Conservation (phyloP, 1,140 invertebrate genomes). For the Bombus cullumanus region DNA sequence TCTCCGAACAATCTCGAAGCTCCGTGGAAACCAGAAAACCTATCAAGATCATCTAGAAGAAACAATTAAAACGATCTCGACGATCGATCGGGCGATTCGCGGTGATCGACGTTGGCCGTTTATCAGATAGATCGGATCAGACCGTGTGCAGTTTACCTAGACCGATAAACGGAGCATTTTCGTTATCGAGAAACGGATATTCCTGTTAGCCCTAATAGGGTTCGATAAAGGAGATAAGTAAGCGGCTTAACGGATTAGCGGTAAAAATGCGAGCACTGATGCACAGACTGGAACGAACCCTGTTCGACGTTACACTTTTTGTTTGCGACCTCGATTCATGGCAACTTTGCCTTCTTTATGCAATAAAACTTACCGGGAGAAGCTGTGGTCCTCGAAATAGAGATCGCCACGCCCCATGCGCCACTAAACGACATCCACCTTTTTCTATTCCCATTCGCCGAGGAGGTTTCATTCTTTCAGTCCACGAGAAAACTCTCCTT, state of each 20-base stretch:
- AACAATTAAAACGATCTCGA: slow-evolving; percentile 14
- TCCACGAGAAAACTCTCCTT: slow-evolving; percentile 43
- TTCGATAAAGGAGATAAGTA: slow-evolving; percentile 51
- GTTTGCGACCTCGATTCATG: slow-evolving; percentile 5
- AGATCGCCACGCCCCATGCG: neutral
- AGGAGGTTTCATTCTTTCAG: slow-evolving; percentile 43
- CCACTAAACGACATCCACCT: slow-evolving; percentile 36
- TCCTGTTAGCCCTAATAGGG: slow-evolving; percentile 54
- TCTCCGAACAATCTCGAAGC: too few species aligned
- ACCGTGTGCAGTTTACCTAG: slow-evolving; percentile 21
- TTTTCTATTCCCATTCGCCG: neutral
- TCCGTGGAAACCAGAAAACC: neutral
- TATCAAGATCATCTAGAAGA: neutral
- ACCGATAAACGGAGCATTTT: slow-evolving; percentile 45
- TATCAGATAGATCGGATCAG: slow-evolving; percentile 13
- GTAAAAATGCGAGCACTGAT: slow-evolving; percentile 33
- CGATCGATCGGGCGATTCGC: neutral
- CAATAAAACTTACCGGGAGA: neutral
- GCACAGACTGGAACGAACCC: neutral
- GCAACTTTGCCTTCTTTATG: slow-evolving; percentile 6
- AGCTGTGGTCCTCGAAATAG: neutral
- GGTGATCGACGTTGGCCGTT: slow-evolving; percentile 26
- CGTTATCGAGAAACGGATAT: slow-evolving; percentile 50
- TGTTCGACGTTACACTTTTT: neutral
- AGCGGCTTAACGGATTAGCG: slow-evolving; percentile 44